Evolutionary conservation across 2,888 invertebrate genomes (phyloP).

Genomic region (Cheilosia vernalis): DNA sequence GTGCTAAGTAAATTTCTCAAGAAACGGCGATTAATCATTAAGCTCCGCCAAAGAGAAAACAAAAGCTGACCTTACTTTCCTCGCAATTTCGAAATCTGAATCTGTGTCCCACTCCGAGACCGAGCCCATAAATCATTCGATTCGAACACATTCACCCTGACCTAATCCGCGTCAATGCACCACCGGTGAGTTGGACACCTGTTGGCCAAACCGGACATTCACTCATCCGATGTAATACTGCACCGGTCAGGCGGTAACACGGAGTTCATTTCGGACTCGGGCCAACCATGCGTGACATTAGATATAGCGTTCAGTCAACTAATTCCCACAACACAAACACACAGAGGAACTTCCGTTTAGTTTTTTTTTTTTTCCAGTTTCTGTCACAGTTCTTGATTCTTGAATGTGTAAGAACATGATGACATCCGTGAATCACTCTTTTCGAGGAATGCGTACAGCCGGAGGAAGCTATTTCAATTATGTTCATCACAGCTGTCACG

Average conservation of each 20-base stretch:
- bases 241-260: slow-evolving; percentile 58
- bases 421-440: slow-evolving; percentile 51
- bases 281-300: slow-evolving; percentile 56
- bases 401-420: slow-evolving; percentile 17
- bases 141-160: slow-evolving; percentile 61
- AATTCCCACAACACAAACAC: slow-evolving; percentile 44
- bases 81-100: slow-evolving; percentile 33
- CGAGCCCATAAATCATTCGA: slow-evolving; percentile 57
- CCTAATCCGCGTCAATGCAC: slow-evolving; percentile 47
- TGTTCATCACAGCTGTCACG: slow-evolving; percentile 60
- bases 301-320: neutral
- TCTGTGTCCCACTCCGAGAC: too few relatives aligned
- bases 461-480: slow-evolving; percentile 35
- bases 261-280: slow-evolving; percentile 46
- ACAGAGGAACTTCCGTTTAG: slow-evolving; percentile 38
- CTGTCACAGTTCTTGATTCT: neutral
- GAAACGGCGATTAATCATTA: slow-evolving; percentile 23
- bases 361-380: neutral
- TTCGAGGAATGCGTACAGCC: neutral
- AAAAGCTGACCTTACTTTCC: slow-evolving; percentile 46
- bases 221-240: slow-evolving; percentile 48
- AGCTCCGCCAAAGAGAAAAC: neutral
- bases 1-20: neutral
- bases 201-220: slow-evolving; percentile 71
- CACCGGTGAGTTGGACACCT: slow-evolving; percentile 53